These are phyloP conservation scores for Thunnus thynnus DNA, from an alignment of 2,113 vertebrate genomes.

Conservation along the genomic window DNA sequence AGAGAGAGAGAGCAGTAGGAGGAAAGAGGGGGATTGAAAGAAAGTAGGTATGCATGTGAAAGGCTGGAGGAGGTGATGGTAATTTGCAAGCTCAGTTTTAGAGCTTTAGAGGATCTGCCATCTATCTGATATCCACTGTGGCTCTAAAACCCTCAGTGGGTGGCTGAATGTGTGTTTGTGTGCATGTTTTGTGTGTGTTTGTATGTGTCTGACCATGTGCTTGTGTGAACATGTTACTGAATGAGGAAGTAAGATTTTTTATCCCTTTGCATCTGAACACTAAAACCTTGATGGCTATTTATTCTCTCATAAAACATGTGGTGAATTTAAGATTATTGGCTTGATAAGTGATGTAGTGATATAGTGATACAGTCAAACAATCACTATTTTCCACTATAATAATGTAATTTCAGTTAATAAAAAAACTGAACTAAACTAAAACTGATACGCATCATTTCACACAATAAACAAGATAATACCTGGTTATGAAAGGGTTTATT, in stretches of 20 bases:
- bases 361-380: too few species aligned
- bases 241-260: background rate
- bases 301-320: too few species aligned
- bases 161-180: slow-evolving; percentile 51
- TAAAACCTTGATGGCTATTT: too few species aligned
- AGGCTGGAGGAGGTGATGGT: slow-evolving; percentile 78
- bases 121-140: slow-evolving; percentile 81
- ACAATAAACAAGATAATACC: background rate
- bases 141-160: slow-evolving; percentile 69
- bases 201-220: background rate
- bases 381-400: background rate
- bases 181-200: background rate
- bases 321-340: too few species aligned
- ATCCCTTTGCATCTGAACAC: background rate
- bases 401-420: background rate
- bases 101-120: slow-evolving; percentile 83
- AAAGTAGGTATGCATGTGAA: slow-evolving; percentile 67
- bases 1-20: slow-evolving; percentile 41
- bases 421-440: background rate
- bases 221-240: slow-evolving; percentile 22
- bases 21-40: slow-evolving; percentile 53
- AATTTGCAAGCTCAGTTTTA: slow-evolving; percentile 84
- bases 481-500: background rate
- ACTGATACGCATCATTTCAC: background rate
- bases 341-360: too few species aligned